Conservation (phyloP, 2,113 vertebrate species). For the Rhabdomys dilectus region DNA sequence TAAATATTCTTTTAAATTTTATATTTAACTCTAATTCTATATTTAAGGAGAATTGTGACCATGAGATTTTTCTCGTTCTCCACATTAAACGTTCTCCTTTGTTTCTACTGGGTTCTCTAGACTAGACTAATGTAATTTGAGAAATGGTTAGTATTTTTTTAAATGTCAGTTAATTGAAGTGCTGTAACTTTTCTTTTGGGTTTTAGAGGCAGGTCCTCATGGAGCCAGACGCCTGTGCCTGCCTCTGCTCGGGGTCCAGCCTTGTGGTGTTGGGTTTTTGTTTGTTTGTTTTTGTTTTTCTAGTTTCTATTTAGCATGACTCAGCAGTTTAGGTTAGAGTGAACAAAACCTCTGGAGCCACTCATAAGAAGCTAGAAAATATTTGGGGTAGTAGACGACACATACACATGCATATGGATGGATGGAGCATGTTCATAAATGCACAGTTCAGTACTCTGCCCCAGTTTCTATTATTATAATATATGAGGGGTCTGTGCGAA, state of each 20-base stretch:
- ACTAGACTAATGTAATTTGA: conserved; percentile 8
- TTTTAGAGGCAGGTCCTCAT: not conserved
- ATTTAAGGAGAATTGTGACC: conserved; percentile 36
- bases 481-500: not conserved
- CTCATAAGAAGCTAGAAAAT: not conserved
- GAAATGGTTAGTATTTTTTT: conserved; percentile 30
- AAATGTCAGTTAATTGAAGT: conserved; percentile 2
- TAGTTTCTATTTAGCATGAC: not conserved
- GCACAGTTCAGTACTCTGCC: not conserved
- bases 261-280: no score
- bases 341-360: not conserved
- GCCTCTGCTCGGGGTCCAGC: no score
- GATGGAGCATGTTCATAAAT: not conserved
- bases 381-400: not conserved
- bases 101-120: not conserved
- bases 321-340: not conserved
- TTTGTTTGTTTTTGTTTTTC: not conserved
- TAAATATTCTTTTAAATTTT: conserved; percentile 4
- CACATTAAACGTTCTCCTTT: conserved; percentile 5
- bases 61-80: not conserved
- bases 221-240: no score
- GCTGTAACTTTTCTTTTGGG: not conserved
- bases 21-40: conserved; percentile 37
- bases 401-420: not conserved
- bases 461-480: not conserved